Percentiles rank a stretch among this genome's conserved stretches.
Evolutionary conservation across 2,797 vertebrate species (phyloP).

Genomic region (Anableps anableps): DNA sequence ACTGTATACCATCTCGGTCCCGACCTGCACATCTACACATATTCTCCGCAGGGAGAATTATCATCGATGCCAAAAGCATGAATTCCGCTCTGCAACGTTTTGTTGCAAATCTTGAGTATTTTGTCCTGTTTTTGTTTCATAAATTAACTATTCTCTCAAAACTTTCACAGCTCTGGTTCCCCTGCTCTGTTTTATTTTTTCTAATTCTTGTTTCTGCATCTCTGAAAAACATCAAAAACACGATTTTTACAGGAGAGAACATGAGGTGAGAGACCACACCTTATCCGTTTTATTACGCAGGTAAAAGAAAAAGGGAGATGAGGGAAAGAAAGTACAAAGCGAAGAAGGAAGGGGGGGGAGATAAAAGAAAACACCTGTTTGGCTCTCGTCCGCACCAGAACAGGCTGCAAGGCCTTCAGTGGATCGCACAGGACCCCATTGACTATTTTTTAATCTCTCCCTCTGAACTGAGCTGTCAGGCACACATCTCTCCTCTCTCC

Average conservation of each 20-base stretch:
- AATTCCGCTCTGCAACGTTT: conserved; percentile 1
- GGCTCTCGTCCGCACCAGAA: conserved; percentile 73
- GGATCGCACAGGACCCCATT: conserved; percentile 80
- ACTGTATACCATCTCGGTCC: background rate
- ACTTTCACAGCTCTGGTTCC: conserved; percentile 30
- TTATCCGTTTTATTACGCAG: conserved; percentile 60
- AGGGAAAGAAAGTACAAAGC: conserved; percentile 73
- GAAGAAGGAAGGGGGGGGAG: conserved; percentile 56
- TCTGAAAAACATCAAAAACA: conserved; percentile 14
- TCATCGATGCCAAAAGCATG: conserved; percentile 4
- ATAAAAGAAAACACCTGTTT: conserved; percentile 91
- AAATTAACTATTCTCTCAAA: background rate
- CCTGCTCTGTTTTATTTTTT: conserved; percentile 40
- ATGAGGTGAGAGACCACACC: conserved; percentile 63
- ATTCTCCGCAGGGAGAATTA: background rate
- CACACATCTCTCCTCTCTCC: conserved; percentile 63
- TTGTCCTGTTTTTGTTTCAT: background rate
- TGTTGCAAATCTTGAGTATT: background rate
- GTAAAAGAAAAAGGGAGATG: conserved; percentile 55
- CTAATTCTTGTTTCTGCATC: conserved; percentile 48
- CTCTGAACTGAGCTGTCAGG: conserved; percentile 81
- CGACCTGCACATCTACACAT: background rate
- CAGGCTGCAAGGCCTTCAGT: conserved; percentile 74
- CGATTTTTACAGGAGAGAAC: conserved; percentile 32
- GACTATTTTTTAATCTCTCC: conserved; percentile 77